A percentile compares a stretch with the other conserved stretches of the same genome.
These are phyloP conservation scores for Zaprionus bogoriensis DNA, from an alignment of 2,888 invertebrate genomes.

Conservation along the genomic window DNA sequence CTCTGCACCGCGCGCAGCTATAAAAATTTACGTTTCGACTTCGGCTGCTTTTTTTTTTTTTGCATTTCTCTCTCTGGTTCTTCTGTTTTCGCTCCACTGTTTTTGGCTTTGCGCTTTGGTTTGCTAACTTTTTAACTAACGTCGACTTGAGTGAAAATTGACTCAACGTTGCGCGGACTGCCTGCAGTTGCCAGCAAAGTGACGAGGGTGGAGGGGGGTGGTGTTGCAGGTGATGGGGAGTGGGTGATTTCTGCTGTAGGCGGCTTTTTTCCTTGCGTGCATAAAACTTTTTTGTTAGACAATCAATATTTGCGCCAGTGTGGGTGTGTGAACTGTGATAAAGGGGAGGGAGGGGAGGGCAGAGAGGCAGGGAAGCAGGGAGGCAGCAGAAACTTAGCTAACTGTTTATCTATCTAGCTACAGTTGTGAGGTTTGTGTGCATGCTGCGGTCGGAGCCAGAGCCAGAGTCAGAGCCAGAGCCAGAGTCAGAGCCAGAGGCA, in stretches of 20 bases:
- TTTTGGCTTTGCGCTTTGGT: constrained; percentile 31
- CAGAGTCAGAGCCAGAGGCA: neutral
- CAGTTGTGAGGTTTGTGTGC: constrained; percentile 61
- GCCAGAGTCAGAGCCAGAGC: constrained; percentile 3
- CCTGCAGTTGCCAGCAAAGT: constrained; percentile 13
- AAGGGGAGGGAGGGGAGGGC: constrained; percentile 4
- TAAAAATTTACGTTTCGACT: constrained; percentile 68
- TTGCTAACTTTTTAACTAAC: constrained; percentile 73
- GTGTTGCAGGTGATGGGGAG: neutral
- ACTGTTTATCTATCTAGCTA: constrained; percentile 70
- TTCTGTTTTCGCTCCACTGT: too few relatives aligned
- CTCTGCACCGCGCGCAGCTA: constrained; percentile 47
- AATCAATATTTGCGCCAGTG: constrained; percentile 70
- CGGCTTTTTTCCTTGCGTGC: constrained; percentile 46
- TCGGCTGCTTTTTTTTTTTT: constrained; percentile 15
- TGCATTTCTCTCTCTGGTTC: too few relatives aligned
- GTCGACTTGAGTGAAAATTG: constrained; percentile 76
- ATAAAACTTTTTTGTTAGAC: constrained; percentile 70
- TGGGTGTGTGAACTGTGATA: constrained; percentile 7
- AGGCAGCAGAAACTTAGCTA: constrained; percentile 35
- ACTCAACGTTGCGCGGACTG: constrained; percentile 48
- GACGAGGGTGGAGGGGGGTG: neutral
- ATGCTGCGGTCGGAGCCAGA: constrained; percentile 23
- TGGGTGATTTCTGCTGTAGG: constrained; percentile 33
- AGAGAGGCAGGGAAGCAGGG: neutral